Conservation (phyloP, 2,888 invertebrate species). For the Apodemia duryi region DNA sequence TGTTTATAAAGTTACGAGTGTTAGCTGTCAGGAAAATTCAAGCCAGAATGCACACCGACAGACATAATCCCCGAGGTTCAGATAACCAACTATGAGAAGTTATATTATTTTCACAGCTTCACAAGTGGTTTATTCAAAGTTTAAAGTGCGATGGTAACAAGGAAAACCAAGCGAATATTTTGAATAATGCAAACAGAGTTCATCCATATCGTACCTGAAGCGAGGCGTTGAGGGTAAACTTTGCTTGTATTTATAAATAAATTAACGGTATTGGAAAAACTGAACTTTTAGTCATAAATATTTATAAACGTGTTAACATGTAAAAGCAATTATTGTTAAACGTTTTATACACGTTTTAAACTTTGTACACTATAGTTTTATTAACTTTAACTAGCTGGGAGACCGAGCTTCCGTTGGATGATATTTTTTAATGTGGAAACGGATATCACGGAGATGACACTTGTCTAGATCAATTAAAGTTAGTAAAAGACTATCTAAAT, state of each 20-base stretch:
- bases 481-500: no score
- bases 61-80: constrained; percentile 13
- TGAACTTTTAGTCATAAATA: constrained; percentile 15
- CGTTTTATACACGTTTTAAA: background rate
- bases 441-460: no score
- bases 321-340: background rate
- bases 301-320: constrained; percentile 14
- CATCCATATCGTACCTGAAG: constrained; percentile 31
- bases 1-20: constrained; percentile 13
- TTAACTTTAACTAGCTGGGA: background rate
- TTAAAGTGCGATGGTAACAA: constrained; percentile 65
- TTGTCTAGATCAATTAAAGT: no score
- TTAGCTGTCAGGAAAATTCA: constrained; percentile 11
- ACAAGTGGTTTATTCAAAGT: constrained; percentile 60
- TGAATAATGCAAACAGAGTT: constrained; percentile 52
- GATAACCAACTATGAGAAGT: constrained; percentile 37
- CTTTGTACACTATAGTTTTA: background rate
- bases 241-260: constrained; percentile 29
- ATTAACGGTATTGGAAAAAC: constrained; percentile 28
- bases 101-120: constrained; percentile 58
- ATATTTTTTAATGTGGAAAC: no score
- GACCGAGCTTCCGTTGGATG: no score
- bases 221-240: constrained; percentile 21
- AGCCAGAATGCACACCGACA: constrained; percentile 14
- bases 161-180: constrained; percentile 40